A percentile compares a stretch with the other conserved stretches of the same genome.
Evolutionary conservation across 2,888 invertebrate species (phyloP).

Genomic region (Mystacides longicornis): DNA sequence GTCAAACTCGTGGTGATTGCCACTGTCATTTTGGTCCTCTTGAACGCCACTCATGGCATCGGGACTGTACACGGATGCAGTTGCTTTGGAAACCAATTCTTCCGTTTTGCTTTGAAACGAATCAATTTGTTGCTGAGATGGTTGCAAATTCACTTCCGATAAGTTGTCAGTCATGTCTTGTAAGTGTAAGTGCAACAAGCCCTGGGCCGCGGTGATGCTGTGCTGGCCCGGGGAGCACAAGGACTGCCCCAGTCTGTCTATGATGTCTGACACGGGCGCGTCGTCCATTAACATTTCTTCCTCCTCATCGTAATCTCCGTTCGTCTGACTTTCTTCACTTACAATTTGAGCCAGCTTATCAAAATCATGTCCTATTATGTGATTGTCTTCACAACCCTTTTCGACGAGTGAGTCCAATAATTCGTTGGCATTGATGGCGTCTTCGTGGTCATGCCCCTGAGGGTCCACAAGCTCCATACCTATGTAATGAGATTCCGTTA

Average conservation of each 20-base stretch:
- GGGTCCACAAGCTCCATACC: constrained; percentile 40
- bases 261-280: constrained; percentile 52
- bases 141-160: constrained; percentile 9
- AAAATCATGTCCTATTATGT: constrained; percentile 42
- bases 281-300: constrained; percentile 42
- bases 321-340: constrained; percentile 29
- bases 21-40: neutral
- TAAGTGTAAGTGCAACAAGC: constrained; percentile 22
- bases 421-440: constrained; percentile 39
- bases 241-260: constrained; percentile 56
- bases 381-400: constrained; percentile 55
- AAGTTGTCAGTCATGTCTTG: constrained; percentile 28
- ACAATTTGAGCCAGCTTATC: constrained; percentile 43
- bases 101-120: neutral
- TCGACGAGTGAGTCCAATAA: constrained; percentile 54
- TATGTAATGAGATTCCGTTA: constrained; percentile 44
- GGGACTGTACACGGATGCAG: neutral
- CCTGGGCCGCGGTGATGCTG: constrained; percentile 31
- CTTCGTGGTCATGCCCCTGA: constrained; percentile 40
- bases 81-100: neutral
- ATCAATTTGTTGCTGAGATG: neutral
- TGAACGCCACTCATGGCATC: neutral
- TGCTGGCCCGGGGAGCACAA: constrained; percentile 35
- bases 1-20: neutral
- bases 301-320: constrained; percentile 45